Evolutionary conservation across 2,888 invertebrate species (phyloP), one percentile per base, ranked within the genome.

Genomic region (Drosophila macrospina): DNA sequence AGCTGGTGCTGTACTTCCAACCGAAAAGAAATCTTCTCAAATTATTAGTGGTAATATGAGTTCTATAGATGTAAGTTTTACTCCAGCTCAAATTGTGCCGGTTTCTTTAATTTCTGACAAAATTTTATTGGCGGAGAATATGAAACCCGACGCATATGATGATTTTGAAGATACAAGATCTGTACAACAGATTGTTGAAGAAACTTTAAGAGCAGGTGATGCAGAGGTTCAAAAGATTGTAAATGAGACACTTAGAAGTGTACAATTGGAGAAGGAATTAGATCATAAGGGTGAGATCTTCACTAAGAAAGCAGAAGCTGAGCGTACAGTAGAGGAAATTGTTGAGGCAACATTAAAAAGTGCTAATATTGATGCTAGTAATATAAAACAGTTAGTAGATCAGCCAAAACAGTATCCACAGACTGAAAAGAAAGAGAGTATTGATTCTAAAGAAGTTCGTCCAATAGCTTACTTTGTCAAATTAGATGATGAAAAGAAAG

Each of bases 401-500:
- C 4, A n/a, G 6, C 6, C 13, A 7, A 39, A 15, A 3, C 39
- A 39, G 0, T 8, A 41, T 20, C 10, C 36, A 15, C n/a, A 11
- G 15, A 6, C 5, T 20, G 7, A 20, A 44, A 13, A 36, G 1
- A 6, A n/a, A 6, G 48, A 48, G 0, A 47, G 13, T 37, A 15
- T 5, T 15, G 69, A 70, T 7, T n/a, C 28, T 15, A 75, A 59
- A 37, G 85, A 86, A 56, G 67, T 69, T 47, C 72, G 74, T 2
- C 81, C 89, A 0, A 50, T 88, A 32, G 86, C 90, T 4, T 88
- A 90, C 52, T 88, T 88, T 65, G 90, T 90, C 5, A 86, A 88
- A n/a, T 63, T 88, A 52, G 84, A 77, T 28, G 69, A 80, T 5
- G 64, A 64, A 28, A 56, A 44, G 2, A 63, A 68, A 24, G 30